These are phyloP conservation scores for Adelges cooleyi DNA, from an alignment of 1,140 invertebrate genomes.

Conservation along the genomic window DNA sequence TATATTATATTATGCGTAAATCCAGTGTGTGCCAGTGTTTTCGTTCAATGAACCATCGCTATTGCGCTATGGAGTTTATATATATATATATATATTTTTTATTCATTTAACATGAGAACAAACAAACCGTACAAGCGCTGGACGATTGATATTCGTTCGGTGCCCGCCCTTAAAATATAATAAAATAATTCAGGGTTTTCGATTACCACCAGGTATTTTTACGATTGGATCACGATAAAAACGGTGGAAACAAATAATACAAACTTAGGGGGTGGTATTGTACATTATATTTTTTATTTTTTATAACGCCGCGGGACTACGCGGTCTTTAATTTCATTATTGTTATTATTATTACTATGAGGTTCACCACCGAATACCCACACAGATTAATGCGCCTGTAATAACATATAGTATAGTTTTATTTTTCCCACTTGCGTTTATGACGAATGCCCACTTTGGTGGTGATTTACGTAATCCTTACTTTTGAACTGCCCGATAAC, in stretches of 20 bases:
- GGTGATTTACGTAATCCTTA: conserved; percentile 15
- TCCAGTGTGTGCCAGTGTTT: no score
- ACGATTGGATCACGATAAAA: conserved; percentile 9
- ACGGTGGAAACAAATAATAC: neutral
- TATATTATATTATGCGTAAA: no score
- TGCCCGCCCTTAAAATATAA: conserved; percentile 23
- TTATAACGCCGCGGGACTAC: conserved; percentile 8
- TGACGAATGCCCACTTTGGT: neutral
- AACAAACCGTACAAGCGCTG: neutral
- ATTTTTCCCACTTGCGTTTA: neutral
- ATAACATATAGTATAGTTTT: neutral
- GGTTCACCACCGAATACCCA: neutral
- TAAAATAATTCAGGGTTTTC: conserved; percentile 23
- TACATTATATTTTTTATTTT: neutral
- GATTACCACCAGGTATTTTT: neutral
- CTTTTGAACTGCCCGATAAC: conserved; percentile 2
- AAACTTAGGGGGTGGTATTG: conserved; percentile 9
- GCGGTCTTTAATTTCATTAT: conserved; percentile 23
- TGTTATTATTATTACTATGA: neutral
- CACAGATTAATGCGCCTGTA: neutral
- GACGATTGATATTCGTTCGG: neutral
- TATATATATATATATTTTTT: no score
- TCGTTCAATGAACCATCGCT: no score
- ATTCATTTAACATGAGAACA: no score
- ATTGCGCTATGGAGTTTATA: no score